Base-by-base conservation (phyloP, 1,140 invertebrate genomes). In the Apocrypta bakeri region DNA sequence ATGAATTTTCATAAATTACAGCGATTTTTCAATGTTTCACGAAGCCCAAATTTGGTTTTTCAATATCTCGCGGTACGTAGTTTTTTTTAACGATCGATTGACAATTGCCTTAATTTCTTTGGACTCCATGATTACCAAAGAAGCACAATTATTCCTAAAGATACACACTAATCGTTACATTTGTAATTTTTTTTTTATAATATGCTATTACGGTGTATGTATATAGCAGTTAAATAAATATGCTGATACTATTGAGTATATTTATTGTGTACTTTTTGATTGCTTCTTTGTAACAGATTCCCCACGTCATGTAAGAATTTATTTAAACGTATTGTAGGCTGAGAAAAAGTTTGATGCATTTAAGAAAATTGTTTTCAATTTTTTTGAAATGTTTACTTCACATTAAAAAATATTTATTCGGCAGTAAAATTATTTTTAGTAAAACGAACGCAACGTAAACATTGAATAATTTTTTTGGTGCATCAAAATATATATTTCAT, bases 171-270 rank as follows among this genome's bases (percentile, higher is more conserved):
- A 83, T 88, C 87, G 86, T 88, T 88, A 90, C 85, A 88, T 82
- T 88, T 86, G 82, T 88, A 85, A 82, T 83, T 88, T 87, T n/a
- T n/a, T n/a, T 86, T 86, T 82, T 76, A 76, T 71, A 75, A 81
- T 88, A 27, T 82, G 69, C 66, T 87, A 77, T 88, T 88, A 85
- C 84, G 83, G 79, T 85, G 82, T 80, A 78, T 85, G 82, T 80
- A 21, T 79, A 87, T 89, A 87, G 86, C 83, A 88, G 84, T 89
- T 87, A 88, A 90, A 88, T 88, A 89, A 90, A 89, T 90, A 90
- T 86, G 69, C 79, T 77, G 84, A 88, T 87, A 87, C 73, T 86
- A 79, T 89, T 61, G 80, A 83, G 83, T 85, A 79, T 85, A 85
- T 84, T 85, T 82, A 33, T 81, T 66, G 61, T 29, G 24, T 64